Conservation (phyloP, 2,797 vertebrate genomes). For the Sebastes variabilis region DNA sequence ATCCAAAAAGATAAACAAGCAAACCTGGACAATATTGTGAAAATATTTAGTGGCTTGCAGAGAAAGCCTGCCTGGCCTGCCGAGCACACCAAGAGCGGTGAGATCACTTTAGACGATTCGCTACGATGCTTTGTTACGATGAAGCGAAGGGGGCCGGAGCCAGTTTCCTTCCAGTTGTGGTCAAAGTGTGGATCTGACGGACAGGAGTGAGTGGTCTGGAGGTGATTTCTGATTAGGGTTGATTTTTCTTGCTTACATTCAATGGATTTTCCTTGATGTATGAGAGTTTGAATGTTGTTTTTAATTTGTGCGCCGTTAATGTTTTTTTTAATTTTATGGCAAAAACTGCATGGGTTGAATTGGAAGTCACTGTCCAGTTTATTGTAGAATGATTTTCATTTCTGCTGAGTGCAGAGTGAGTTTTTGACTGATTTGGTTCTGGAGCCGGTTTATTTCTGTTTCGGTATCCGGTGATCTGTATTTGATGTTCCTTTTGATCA, state of each 20-base stretch:
- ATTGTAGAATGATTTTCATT: neutral
- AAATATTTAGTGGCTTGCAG: neutral
- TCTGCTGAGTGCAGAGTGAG: neutral
- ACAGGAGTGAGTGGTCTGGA: neutral
- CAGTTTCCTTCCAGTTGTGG: no score
- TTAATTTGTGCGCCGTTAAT: neutral
- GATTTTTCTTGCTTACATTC: neutral
- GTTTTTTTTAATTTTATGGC: neutral
- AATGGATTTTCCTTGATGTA: neutral
- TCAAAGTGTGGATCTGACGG: neutral
- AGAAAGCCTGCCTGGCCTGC: no score
- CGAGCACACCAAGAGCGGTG: no score
- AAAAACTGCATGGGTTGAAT: no score
- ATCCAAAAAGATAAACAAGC: neutral
- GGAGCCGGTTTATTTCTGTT: neutral
- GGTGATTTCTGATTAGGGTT: neutral
- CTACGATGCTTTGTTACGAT: no score
- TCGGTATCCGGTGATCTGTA: no score
- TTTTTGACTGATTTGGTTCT: neutral
- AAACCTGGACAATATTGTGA: neutral
- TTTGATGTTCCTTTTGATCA: no score
- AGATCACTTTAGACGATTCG: no score
- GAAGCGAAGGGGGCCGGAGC: no score
- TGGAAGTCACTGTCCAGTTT: no score
- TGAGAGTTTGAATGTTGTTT: neutral